Evolutionary conservation across 35 echinoderm and acorn worm genomes (phyloP).

Genomic region (Ophiothrix spiculata): DNA sequence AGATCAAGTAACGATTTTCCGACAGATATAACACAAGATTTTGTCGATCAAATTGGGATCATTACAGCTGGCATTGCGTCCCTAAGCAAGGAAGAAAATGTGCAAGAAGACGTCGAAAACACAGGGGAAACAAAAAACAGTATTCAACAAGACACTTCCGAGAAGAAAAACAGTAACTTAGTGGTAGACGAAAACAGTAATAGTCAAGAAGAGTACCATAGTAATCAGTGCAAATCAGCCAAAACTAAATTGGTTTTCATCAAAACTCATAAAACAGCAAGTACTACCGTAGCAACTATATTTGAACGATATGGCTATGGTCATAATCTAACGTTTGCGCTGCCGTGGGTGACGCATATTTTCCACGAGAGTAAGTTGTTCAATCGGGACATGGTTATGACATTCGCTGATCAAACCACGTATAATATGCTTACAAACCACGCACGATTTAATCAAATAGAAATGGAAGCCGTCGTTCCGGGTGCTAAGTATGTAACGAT

Average conservation of each 20-base stretch:
- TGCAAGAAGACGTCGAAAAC: too few species aligned
- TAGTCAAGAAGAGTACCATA: too few species aligned
- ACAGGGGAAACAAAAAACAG: too few species aligned
- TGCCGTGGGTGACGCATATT: slow-evolving; percentile 42
- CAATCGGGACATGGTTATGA: slow-evolving; percentile 15
- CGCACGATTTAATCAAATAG: slow-evolving; percentile 55
- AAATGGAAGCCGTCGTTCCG: slow-evolving; percentile 60
- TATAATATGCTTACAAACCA: slow-evolving; percentile 74
- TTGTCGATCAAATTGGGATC: too few species aligned
- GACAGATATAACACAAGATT: too few species aligned
- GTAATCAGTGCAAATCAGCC: too few species aligned
- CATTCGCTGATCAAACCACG: neutral
- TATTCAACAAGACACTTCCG: too few species aligned
- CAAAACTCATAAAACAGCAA: slow-evolving; percentile 81
- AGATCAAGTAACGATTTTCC: too few species aligned
- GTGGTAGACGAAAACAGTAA: too few species aligned
- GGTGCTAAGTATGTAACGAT: slow-evolving; percentile 53
- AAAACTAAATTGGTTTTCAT: slow-evolving; percentile 35
- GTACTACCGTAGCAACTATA: slow-evolving; percentile 61
- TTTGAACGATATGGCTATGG: slow-evolving; percentile 63
- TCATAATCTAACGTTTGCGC: slow-evolving; percentile 58
- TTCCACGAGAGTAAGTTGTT: slow-evolving; percentile 9
- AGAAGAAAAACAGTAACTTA: too few species aligned
- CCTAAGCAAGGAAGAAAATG: too few species aligned
- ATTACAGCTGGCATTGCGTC: too few species aligned